Evolutionary conservation across 2,113 vertebrate species (phyloP), one percentile per base, ranked within the genome.

Genomic region (Erythrocercus mccallii): DNA sequence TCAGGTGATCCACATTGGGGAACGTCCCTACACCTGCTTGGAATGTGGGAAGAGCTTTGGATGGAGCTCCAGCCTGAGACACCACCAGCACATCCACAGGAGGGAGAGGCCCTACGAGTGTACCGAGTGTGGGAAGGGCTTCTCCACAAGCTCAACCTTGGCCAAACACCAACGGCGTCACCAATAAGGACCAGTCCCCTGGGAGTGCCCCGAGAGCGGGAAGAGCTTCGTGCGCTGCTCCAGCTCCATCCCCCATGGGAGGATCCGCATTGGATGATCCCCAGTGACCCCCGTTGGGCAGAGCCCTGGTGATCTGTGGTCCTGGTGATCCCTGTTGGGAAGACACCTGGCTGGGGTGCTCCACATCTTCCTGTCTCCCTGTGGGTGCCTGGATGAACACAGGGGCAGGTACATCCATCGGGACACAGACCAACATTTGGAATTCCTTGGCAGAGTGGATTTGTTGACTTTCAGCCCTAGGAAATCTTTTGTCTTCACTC

Each of bases 381-480:
- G 2, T 38, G n/a, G 10, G 10, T 9, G 37, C n/a, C 13, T 37
- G n/a, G 13, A 37, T 21, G 11, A 37, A 50, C 1, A 1, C 25
- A 30, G 47, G 25, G 12, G 18, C 17, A 21, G 25, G 12, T 37
- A 30, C 10, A 50, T 69, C 66, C 25, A 50, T 22, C 1, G 2
- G 10, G 66, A 16, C 2, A 1, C 35, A 38, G 35, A 30, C n/a
- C 1, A 4, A 50, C 6, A 22, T 4, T 6, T 6, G 19, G 14
- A 51, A 51, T 30, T 31, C 15, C 2, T 4, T 69, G 27, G 10
- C 10, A 38, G 10, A 9, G 20, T 1, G 5, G 10, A 51, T 70
- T 70, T 68, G 16, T 66, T 18, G 15, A 25, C 15, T 45, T 45
- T 47, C 1, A 23, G 12, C 5, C 42, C 20, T 13, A 22, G 14